Percentiles rank a stretch among this genome's conserved stretches.
Evolutionary conservation across 2,888 invertebrate genomes (phyloP).

Genomic region (Thera obeliscata): DNA sequence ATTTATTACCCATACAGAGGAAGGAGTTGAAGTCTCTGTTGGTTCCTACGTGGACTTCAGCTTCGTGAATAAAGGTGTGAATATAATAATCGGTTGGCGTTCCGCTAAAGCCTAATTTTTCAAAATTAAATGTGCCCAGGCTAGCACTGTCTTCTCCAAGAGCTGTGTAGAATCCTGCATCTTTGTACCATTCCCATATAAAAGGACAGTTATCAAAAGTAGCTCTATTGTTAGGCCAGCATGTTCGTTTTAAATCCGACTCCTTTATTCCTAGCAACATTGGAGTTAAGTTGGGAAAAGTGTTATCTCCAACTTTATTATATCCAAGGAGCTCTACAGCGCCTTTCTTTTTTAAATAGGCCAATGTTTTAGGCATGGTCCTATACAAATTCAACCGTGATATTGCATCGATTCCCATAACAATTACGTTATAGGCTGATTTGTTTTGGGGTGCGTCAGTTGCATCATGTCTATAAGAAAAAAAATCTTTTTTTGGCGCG

Average conservation of each 20-base stretch:
- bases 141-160: constrained; percentile 93
- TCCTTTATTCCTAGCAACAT: constrained; percentile 89
- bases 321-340: constrained; percentile 93
- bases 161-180: constrained; percentile 89
- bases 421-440: constrained; percentile 86
- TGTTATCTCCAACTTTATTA: constrained; percentile 97
- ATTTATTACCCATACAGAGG: constrained; percentile 88
- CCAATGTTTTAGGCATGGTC: constrained; percentile 90
- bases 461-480: constrained; percentile 46
- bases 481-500: constrained; percentile 74
- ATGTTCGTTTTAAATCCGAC: constrained; percentile 86
- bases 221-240: constrained; percentile 84
- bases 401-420: constrained; percentile 93
- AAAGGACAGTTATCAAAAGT: constrained; percentile 92
- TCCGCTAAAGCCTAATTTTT: constrained; percentile 89
- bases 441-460: constrained; percentile 49
- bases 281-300: constrained; percentile 95
- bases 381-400: constrained; percentile 94
- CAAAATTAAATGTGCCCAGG: constrained; percentile 92
- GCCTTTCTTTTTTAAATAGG: constrained; percentile 85
- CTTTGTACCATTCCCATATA: constrained; percentile 92
- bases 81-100: constrained; percentile 94
- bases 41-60: constrained; percentile 88
- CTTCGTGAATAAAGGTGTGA: constrained; percentile 88
- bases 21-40: constrained; percentile 86